Evolutionary conservation across 1,140 invertebrate genomes (phyloP).

Genomic region (Notospermus geniculatus): DNA sequence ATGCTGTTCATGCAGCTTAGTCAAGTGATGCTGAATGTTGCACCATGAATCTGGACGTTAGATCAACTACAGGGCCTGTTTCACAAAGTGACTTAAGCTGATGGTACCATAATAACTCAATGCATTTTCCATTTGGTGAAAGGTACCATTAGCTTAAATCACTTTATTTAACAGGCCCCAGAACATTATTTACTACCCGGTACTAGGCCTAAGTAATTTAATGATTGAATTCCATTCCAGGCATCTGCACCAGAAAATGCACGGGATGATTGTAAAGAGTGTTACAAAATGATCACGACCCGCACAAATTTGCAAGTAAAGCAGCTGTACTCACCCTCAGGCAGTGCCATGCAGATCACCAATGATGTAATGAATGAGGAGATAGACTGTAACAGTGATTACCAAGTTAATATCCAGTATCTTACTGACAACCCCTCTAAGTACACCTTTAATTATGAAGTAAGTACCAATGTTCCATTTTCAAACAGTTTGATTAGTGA

Average conservation of each 20-base stretch:
- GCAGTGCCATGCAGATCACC: constrained; percentile 49
- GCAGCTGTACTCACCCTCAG: constrained; percentile 51
- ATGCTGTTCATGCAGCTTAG: no score
- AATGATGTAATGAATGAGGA: constrained; percentile 17
- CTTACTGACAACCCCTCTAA: constrained; percentile 32
- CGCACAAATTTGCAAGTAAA: constrained; percentile 15
- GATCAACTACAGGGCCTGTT: no score
- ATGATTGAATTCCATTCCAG: no score
- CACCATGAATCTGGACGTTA: no score
- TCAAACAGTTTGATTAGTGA: neutral
- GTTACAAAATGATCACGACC: neutral
- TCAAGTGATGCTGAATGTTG: no score
- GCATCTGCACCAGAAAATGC: neutral
- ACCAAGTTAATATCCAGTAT: constrained; percentile 40
- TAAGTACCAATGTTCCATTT: constrained; percentile 13
- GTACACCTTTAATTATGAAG: constrained; percentile 43
- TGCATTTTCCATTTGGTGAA: no score
- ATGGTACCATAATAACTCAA: no score
- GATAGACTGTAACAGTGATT: constrained; percentile 33
- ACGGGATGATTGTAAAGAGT: neutral
- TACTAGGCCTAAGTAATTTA: no score
- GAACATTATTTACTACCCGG: no score
- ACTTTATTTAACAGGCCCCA: no score
- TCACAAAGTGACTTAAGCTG: no score
- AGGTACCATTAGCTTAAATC: no score